These are phyloP conservation scores for Pristionchus japonicus DNA, from an alignment of 2,888 invertebrate species.

Conservation along the genomic window DNA sequence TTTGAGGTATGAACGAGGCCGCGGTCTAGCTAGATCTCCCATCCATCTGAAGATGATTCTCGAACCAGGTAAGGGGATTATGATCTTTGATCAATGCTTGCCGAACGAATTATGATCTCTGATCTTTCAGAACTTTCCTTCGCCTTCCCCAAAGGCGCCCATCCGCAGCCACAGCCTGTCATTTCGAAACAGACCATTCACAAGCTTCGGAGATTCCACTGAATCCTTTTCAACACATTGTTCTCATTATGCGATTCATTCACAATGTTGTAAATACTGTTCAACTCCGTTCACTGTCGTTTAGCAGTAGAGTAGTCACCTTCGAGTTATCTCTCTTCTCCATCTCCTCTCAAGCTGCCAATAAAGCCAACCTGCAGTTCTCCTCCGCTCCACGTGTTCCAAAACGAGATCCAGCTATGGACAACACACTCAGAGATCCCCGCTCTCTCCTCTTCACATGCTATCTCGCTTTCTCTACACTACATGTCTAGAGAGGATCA, in stretches of 20 bases:
- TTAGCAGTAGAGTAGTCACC: neutral
- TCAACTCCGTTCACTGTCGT: neutral
- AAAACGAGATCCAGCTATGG: no score
- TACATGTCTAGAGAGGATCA: no score
- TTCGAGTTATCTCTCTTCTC: neutral
- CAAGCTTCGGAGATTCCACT: neutral
- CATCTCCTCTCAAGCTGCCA: neutral
- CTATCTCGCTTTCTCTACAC: no score
- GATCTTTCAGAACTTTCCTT: slow-evolving; percentile 27
- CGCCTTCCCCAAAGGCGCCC: slow-evolving; percentile 40
- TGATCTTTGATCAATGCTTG: neutral
- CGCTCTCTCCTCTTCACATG: no score
- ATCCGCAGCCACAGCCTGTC: slow-evolving; percentile 5
- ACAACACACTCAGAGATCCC: no score
- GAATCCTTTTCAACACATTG: neutral
- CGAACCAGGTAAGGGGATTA: neutral
- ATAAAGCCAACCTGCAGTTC: neutral
- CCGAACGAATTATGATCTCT: no score
- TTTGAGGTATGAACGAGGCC: slow-evolving; percentile 15
- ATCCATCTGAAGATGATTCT: neutral
- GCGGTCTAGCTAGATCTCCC: neutral
- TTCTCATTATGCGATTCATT: neutral
- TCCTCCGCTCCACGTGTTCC: slow-evolving; percentile 16
- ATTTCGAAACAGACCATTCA: neutral
- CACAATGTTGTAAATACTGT: neutral